Evolutionary conservation across 2,888 invertebrate species (phyloP), one percentile per base, ranked within the genome.

Genomic region (Mesorhabditis sp.): DNA sequence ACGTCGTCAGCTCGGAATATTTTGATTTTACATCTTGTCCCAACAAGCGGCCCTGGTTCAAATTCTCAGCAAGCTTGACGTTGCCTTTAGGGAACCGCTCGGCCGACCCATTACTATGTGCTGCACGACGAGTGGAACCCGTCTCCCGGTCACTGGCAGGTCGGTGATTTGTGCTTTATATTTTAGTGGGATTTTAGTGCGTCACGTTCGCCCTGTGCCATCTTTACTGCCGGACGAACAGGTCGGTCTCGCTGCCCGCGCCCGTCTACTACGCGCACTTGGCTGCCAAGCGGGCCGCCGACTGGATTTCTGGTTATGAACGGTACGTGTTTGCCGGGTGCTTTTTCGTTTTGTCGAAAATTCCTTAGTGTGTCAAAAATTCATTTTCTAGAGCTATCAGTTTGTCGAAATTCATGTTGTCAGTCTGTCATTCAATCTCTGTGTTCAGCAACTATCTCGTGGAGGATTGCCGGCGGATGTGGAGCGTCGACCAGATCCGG

Each of bases 1-100:
- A 10, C 13, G n/a, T 58, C 58, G n/a, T n/a, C n/a, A 13, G 13
- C 58, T 13, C 10, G 13, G n/a, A 58, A n/a, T 58, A 58, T 58
- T 58, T 58, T n/a, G 58, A 58, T n/a, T 58, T 58, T 58, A 13
- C 58, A 72, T 85, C 28, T 72, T 77, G 69, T 70, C 75, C 7
- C 83, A 83, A 68, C 66, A 68, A 61, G 83, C 82, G 6, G 63
- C 78, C 62, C 73, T 77, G 28, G 28, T 28, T 28, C 28, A 28
- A 28, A 28, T 82, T 80, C 7, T 62, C 58, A 13, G 10, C 58
- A 58, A 58, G 10, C 58, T 58, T n/a, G n/a, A 10, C n/a, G n/a
- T 58, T 10, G 58, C n/a, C 58, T n/a, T 13, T n/a, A 13, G 13
- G 58, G 58, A 13, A 58, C 58, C n/a, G 10, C 58, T 58, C 58